Conservation (phyloP, 2,888 invertebrate species). For the Drosophila ezoana region DNA sequence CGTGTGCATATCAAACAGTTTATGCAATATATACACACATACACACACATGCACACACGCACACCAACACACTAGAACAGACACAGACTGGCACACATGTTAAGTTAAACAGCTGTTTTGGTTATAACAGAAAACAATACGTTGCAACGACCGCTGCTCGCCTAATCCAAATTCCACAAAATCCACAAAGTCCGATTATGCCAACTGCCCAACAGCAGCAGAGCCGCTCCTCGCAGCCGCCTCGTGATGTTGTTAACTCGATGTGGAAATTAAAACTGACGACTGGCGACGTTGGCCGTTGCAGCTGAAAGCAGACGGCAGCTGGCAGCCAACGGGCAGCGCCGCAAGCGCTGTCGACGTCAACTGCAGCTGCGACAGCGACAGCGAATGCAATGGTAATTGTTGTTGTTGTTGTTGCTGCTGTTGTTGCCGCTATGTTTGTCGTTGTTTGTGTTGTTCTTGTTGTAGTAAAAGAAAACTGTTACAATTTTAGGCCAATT, state of each 20-base stretch:
- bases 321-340: conserved; percentile 33
- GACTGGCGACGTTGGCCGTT: conserved; percentile 68
- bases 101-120: conserved; percentile 37
- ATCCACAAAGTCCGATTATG: conserved; percentile 33
- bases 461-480: conserved; percentile 64
- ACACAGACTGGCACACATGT: conserved; percentile 6
- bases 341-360: conserved; percentile 37
- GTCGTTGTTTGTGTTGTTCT: conserved; percentile 33
- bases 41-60: conserved; percentile 13
- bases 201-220: conserved; percentile 27
- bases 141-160: conserved; percentile 32
- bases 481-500: conserved; percentile 79
- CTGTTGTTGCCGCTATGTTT: neutral
- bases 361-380: conserved; percentile 41
- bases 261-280: conserved; percentile 85
- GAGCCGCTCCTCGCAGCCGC: conserved; percentile 23
- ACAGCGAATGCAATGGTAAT: conserved; percentile 41
- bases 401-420: conserved; percentile 12
- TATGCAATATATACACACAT: conserved; percentile 43
- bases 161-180: conserved; percentile 53
- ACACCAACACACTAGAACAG: neutral
- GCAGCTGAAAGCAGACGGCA: conserved; percentile 65
- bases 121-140: conserved; percentile 16
- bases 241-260: conserved; percentile 83
- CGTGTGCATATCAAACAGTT: conserved; percentile 48